Evolutionary conservation across 2,797 vertebrate genomes (phyloP).

Genomic region (Urosaurus nigricauda): DNA sequence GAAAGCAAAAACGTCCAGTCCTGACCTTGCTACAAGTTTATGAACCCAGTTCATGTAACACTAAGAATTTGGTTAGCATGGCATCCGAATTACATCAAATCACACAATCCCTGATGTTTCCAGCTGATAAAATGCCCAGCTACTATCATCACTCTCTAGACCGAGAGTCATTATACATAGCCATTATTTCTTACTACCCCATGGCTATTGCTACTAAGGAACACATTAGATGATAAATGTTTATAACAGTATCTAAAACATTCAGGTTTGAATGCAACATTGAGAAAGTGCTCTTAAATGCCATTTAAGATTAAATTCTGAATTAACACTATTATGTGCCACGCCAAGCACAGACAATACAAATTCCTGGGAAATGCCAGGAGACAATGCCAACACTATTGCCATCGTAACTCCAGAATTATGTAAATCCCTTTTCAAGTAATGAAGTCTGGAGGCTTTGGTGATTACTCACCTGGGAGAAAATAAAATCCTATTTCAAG

Average conservation of each 20-base stretch:
- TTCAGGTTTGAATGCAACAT: conserved; percentile 63
- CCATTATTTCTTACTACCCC: background rate
- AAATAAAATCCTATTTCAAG: conserved; percentile 14
- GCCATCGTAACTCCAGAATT: conserved; percentile 58
- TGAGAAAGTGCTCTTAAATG: conserved; percentile 68
- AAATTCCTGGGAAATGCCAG: conserved; percentile 49
- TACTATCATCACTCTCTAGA: background rate
- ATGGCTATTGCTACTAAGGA: background rate
- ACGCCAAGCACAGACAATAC: conserved; percentile 49
- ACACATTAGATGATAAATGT: background rate
- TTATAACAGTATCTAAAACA: conserved; percentile 27
- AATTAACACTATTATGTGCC: conserved; percentile 66
- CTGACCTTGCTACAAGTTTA: background rate
- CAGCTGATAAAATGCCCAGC: background rate
- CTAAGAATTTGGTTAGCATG: conserved; percentile 1
- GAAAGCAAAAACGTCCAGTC: background rate
- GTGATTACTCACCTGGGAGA: conserved; percentile 75
- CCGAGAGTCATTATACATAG: background rate
- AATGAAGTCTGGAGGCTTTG: conserved; percentile 53
- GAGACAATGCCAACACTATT: conserved; percentile 34
- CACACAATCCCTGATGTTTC: background rate
- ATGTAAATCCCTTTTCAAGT: conserved; percentile 53
- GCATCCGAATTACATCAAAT: background rate
- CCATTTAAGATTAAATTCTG: conserved; percentile 57
- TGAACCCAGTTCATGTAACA: conserved; percentile 6